Percentiles rank a stretch among this genome's conserved stretches.
Conservation (phyloP, 1,140 invertebrate species). For the Drosophila paulistorum region DNA sequence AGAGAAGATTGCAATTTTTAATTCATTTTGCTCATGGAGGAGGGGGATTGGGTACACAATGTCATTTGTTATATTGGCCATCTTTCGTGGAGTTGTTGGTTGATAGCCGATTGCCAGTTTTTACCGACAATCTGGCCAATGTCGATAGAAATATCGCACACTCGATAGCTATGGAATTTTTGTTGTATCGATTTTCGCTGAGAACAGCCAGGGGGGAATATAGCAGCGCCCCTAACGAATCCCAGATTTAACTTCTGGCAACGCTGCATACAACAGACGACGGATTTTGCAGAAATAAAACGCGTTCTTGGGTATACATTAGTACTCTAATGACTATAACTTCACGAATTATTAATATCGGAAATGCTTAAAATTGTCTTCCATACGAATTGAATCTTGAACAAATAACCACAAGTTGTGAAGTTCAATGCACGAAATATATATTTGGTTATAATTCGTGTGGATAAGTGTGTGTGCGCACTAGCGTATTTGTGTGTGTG, state of each 20-base stretch:
- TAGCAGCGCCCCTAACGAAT: constrained; percentile 16
- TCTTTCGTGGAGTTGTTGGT: background rate
- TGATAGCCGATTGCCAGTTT: background rate
- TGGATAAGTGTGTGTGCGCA: constrained; percentile 27
- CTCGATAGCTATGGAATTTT: background rate
- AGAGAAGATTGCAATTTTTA: constrained; percentile 31
- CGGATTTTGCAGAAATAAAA: constrained; percentile 51
- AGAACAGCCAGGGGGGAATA: background rate
- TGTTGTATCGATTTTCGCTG: constrained; percentile 1
- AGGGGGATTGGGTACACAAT: background rate
- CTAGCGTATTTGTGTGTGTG: background rate
- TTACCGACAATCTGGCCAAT: background rate
- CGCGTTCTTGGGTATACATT: constrained; percentile 24
- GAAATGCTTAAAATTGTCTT: background rate
- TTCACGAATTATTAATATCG: constrained; percentile 1
- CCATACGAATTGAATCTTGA: background rate
- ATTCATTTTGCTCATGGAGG: background rate
- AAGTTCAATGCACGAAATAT: constrained; percentile 79
- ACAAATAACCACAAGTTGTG: constrained; percentile 58
- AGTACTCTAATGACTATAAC: constrained; percentile 5
- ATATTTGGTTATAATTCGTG: constrained; percentile 72
- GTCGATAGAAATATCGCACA: constrained; percentile 4
- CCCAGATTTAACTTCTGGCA: constrained; percentile 28
- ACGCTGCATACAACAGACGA: constrained; percentile 45
- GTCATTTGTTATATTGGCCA: background rate